phyloP scores from a whole-genome alignment of 2,797 vertebrate species.

The Emydoidea blandingii region DNA sequence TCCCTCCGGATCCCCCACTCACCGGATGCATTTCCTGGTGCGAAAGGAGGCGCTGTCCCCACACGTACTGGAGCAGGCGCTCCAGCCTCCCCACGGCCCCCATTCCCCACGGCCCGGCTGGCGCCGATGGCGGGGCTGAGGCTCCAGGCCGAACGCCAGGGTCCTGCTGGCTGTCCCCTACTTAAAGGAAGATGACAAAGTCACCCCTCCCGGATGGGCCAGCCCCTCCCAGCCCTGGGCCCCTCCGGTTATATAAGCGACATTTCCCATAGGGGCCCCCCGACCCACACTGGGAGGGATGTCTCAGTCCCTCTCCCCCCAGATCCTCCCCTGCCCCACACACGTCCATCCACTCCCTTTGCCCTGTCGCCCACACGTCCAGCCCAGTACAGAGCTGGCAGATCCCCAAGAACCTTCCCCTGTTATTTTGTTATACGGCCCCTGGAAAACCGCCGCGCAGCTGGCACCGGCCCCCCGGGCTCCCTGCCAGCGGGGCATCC shows the following conservation, averaged over 20 bases:
- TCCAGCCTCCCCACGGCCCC: constrained; percentile 81
- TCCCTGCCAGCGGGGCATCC: background rate
- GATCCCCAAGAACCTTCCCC: background rate
- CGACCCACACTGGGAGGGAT: no score
- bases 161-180: constrained; percentile 60
- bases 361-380: background rate
- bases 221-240: background rate
- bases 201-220: background rate
- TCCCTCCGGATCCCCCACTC: background rate
- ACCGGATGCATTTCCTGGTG: constrained; percentile 78
- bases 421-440: background rate
- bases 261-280: background rate
- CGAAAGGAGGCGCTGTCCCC: constrained; percentile 77
- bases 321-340: no score
- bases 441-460: background rate
- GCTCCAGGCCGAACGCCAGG: fast-evolving
- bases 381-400: background rate
- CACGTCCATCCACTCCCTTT: background rate
- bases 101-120: constrained; percentile 49
- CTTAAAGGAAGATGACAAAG: constrained; percentile 21
- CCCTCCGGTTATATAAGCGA: background rate
- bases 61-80: constrained; percentile 80
- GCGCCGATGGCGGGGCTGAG: background rate
- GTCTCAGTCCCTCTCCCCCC: no score
- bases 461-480: background rate